Conservation (phyloP, 2,113 vertebrate genomes). For the Coreoperca whiteheadi region DNA sequence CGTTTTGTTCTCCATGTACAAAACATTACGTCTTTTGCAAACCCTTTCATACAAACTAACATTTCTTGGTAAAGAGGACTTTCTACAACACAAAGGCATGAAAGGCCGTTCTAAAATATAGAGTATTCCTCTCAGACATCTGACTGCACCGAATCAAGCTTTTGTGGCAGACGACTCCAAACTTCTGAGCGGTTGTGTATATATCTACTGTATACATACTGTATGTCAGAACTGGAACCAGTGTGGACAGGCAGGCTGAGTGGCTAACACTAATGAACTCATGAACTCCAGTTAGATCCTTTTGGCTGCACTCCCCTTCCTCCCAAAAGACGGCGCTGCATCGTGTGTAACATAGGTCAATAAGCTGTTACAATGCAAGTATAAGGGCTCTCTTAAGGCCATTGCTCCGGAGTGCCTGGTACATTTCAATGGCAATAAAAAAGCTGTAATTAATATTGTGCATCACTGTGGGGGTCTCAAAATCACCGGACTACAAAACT, state of each 20-base stretch:
- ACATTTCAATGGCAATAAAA: background rate
- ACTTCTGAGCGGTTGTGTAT: too few species aligned
- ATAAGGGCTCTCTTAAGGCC: background rate
- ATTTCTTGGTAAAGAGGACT: too few species aligned
- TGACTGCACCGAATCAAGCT: too few species aligned
- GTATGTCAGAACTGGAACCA: background rate
- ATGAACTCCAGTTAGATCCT: slow-evolving; percentile 47
- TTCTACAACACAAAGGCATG: too few species aligned
- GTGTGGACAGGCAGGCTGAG: background rate
- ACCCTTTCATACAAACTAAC: too few species aligned
- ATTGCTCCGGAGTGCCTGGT: background rate
- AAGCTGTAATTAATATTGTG: background rate
- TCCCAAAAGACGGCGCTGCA: slow-evolving; percentile 23
- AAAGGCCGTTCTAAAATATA: too few species aligned
- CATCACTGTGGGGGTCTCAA: background rate
- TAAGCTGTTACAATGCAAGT: slow-evolving; percentile 20
- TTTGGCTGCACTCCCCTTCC: slow-evolving; percentile 20
- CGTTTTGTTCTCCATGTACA: too few species aligned
- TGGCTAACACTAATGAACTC: slow-evolving; percentile 50
- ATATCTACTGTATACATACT: too few species aligned
- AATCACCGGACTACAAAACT: background rate
- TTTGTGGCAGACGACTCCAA: too few species aligned
- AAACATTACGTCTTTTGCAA: too few species aligned
- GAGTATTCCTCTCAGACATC: too few species aligned
- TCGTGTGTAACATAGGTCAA: slow-evolving; percentile 44